Conservation (phyloP, 2,888 invertebrate species). For the Pyrocoelia pectoralis region DNA sequence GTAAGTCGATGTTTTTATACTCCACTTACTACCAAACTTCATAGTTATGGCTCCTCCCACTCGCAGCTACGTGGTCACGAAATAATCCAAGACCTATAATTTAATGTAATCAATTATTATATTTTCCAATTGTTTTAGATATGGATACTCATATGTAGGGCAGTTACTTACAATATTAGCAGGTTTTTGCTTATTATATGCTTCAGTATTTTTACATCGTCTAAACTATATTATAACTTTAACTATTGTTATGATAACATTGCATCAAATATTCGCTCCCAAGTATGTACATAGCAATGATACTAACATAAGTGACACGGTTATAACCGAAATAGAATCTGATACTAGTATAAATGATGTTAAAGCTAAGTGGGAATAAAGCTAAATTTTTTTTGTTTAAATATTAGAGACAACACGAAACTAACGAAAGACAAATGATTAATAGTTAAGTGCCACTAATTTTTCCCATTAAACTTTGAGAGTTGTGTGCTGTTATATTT, state of each 20-base stretch:
- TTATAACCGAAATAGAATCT: constrained; percentile 32
- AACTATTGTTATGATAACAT: constrained; percentile 64
- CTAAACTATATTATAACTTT: constrained; percentile 68
- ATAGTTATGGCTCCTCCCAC: too few species aligned
- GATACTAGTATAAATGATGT: constrained; percentile 26
- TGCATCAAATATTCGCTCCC: constrained; percentile 65
- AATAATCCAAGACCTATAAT: background rate
- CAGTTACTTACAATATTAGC: constrained; percentile 64
- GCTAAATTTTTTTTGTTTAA: background rate
- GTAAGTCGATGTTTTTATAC: too few species aligned
- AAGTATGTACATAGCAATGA: constrained; percentile 64
- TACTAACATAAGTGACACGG: constrained; percentile 59
- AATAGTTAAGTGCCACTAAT: background rate
- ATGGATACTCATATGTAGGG: constrained; percentile 60
- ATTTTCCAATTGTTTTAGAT: constrained; percentile 58
- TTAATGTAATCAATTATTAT: background rate
- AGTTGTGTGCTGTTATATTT: background rate
- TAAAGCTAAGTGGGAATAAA: constrained; percentile 44
- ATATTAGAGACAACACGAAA: background rate
- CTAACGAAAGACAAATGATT: background rate
- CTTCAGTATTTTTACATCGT: constrained; percentile 67
- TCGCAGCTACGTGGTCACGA: too few species aligned
- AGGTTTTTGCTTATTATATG: constrained; percentile 65
- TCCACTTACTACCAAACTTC: too few species aligned
- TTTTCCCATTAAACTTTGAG: background rate